Percentiles rank a stretch among this genome's conserved stretches.
phyloP scores from a whole-genome alignment of 2,797 vertebrate genomes.

The Tarsius wallacei region DNA sequence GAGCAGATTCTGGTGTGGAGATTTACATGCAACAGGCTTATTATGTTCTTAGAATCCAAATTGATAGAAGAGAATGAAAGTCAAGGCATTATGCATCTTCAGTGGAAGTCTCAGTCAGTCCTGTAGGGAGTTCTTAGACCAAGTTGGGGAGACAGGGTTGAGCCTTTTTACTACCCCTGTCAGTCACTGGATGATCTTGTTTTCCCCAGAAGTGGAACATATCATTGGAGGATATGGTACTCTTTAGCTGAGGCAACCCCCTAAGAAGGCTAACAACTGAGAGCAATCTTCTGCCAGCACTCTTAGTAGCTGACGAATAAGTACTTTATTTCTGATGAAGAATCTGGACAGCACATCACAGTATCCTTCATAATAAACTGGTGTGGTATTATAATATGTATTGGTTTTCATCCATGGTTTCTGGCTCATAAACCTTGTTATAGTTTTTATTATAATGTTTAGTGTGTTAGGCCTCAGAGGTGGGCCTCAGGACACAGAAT shows the following conservation, averaged over 20 bases:
- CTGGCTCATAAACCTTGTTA: too few species aligned
- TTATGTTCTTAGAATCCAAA: background rate
- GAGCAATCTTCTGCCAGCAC: background rate
- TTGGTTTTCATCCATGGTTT: too few species aligned
- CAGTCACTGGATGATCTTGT: background rate
- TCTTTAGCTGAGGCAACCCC: background rate
- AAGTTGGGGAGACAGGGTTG: background rate
- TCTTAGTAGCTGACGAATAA: background rate
- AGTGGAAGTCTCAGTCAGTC: background rate
- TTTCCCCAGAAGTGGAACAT: background rate
- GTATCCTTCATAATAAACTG: background rate
- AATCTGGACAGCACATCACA: background rate
- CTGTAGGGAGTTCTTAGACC: background rate
- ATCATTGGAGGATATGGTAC: too few species aligned
- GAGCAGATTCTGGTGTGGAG: background rate
- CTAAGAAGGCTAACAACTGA: background rate
- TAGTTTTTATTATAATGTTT: too few species aligned
- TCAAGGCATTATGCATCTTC: background rate
- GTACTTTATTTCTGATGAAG: background rate
- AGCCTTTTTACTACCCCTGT: background rate
- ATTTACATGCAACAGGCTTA: background rate
- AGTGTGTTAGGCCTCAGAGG: too few species aligned
- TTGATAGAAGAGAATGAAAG: background rate
- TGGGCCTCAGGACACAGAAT: too few species aligned
- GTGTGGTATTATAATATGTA: too few species aligned